Base-by-base conservation (phyloP, 2,888 invertebrate genomes). In the Dorcus parallelipipedus region DNA sequence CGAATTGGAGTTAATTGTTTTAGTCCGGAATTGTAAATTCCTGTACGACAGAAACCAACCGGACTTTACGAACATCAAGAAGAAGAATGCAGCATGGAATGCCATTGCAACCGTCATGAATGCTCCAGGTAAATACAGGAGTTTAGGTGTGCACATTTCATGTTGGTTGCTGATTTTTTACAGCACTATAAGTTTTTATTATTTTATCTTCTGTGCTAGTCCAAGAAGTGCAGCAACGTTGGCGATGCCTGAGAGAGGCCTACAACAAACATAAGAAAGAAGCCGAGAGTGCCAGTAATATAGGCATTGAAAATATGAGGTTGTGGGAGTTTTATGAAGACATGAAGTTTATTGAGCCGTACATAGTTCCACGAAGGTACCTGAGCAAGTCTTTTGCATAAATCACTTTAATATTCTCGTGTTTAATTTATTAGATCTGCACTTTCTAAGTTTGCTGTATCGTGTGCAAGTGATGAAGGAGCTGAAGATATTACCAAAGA, bases 1-100 rank as follows among this genome's bases (percentile, higher is more conserved):
- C 53, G 69, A 69, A 58, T 54, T 68, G 47, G 68, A 69, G 61
- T 56, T 69, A 17, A 68, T 69, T 33, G 64, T 68, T 3, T 58
- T 69, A 54, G 65, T 69, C 14, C 50, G 66, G 20, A 68, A 69
- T 45, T 68, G 68, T 59, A 63, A 58, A 23, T 67, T 68, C 59
- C 49, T 69, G 40, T 69, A 68, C 54, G 66, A 69, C 51, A 65
- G 61, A 54, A 62, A 40, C 33, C 53, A 60, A 43, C 41, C 61
- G 17, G 68, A 67, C 58, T 68, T 67, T 48, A 67, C 66, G 56
- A 64, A 67, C 48, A 52, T 61, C 8, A 56, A 61, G 38, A 68
- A 69, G 54, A 68, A 65, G 38, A 63, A 66, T 23, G 62, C 63
- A 20, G 63, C 67, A 7, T 69, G 68, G 68, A 58, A 60, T 23